These are phyloP conservation scores for Merodon equestris DNA, from an alignment of 2,888 invertebrate genomes.

Conservation along the genomic window DNA sequence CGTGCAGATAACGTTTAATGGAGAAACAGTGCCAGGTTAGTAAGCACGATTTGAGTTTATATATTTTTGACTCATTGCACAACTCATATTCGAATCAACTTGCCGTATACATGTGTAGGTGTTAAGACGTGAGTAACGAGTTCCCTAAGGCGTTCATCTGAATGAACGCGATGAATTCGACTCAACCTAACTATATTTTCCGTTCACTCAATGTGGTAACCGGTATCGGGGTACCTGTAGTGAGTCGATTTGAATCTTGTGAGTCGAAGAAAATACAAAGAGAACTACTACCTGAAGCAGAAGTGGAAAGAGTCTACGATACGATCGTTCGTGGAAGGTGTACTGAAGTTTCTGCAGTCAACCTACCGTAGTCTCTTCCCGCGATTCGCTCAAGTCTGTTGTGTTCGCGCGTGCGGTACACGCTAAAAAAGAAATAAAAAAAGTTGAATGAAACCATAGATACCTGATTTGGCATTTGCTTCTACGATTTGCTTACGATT, in stretches of 20 bases:
- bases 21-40: slow-evolving; percentile 93
- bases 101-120: slow-evolving; percentile 39
- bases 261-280: slow-evolving; percentile 33
- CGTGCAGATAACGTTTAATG: slow-evolving; percentile 97
- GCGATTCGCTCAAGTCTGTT: slow-evolving; percentile 54
- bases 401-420: slow-evolving; percentile 28
- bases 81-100: not conserved
- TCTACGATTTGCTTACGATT: slow-evolving; percentile 41
- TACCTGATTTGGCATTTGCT: slow-evolving; percentile 40
- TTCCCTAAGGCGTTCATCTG: slow-evolving; percentile 21
- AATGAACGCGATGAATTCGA: slow-evolving; percentile 18
- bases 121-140: slow-evolving; percentile 41
- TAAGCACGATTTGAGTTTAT: too few relatives aligned
- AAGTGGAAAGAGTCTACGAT: too few relatives aligned
- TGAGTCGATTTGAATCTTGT: slow-evolving; percentile 33
- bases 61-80: slow-evolving; percentile 19
- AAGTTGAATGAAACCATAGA: slow-evolving; percentile 41
- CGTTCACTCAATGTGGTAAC: slow-evolving; percentile 27
- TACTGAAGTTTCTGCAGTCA: slow-evolving; percentile 47
- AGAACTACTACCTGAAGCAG: slow-evolving; percentile 13
- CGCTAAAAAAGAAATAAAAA: slow-evolving; percentile 27
- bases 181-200: slow-evolving; percentile 39
- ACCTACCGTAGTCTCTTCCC: slow-evolving; percentile 54
- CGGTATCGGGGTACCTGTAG: slow-evolving; percentile 14
- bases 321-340: slow-evolving; percentile 31